Conservation (phyloP, 2,797 vertebrate species). For the Sebastes glaucus region DNA sequence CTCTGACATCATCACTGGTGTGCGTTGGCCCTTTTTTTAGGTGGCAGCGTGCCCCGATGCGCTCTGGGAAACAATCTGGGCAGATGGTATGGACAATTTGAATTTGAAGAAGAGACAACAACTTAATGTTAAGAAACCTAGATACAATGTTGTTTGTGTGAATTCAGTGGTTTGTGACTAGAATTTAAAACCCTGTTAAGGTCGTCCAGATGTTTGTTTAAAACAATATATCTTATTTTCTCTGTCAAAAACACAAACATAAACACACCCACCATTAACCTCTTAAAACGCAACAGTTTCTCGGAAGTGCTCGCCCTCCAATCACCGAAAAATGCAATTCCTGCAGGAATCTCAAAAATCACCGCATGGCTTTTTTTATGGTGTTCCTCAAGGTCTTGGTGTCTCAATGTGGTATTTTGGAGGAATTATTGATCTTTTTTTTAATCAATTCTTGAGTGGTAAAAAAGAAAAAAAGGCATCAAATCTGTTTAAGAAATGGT, state of each 20-base stretch:
- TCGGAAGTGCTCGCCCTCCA: too few species aligned
- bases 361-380: too few species aligned
- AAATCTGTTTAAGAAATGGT: too few species aligned
- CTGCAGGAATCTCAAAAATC: too few species aligned
- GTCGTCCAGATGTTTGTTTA: background rate
- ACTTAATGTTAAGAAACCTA: conserved; percentile 1
- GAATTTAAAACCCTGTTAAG: background rate
- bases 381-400: too few species aligned
- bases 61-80: conserved; percentile 41
- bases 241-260: background rate
- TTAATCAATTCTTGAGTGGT: too few species aligned
- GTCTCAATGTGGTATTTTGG: too few species aligned
- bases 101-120: background rate
- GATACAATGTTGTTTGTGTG: background rate
- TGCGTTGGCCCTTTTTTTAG: conserved; percentile 37
- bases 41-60: conserved; percentile 44
- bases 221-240: background rate
- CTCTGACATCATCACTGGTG: conserved; percentile 60
- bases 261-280: background rate
- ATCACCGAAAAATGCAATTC: too few species aligned
- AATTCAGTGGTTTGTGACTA: background rate
- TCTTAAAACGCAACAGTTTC: too few species aligned
- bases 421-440: too few species aligned
- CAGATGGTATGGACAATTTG: conserved; percentile 36
- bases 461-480: too few species aligned